Evolutionary conservation across 2,113 vertebrate genomes (phyloP).

Genomic region (Coturnix japonica): DNA sequence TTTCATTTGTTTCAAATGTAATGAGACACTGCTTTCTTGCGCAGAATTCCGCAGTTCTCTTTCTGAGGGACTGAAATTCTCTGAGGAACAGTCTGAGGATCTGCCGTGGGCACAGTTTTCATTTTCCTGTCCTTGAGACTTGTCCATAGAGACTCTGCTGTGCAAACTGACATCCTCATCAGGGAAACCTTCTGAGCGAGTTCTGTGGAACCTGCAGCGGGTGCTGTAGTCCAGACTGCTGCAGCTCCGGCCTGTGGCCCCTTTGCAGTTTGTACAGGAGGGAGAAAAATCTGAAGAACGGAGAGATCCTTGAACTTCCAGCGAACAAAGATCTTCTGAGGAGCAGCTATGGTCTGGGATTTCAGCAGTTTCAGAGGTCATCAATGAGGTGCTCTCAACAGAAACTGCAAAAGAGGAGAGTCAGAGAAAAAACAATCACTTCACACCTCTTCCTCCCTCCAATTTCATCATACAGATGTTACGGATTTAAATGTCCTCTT

Average conservation of each 20-base stretch:
- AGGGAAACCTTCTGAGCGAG: constrained; percentile 66
- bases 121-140: constrained; percentile 71
- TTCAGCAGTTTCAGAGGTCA: constrained; percentile 84
- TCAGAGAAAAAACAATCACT: not conserved
- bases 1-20: constrained; percentile 75
- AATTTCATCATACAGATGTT: not conserved
- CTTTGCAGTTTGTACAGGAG: constrained; percentile 73
- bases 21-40: constrained; percentile 35
- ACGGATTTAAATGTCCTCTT: not conserved
- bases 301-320: constrained; percentile 85
- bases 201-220: constrained; percentile 60
- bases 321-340: constrained; percentile 87
- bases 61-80: constrained; percentile 78
- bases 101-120: constrained; percentile 45
- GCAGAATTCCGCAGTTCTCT: constrained; percentile 70
- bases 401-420: constrained; percentile 76
- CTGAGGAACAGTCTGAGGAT: constrained; percentile 80
- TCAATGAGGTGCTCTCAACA: constrained; percentile 84
- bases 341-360: constrained; percentile 82
- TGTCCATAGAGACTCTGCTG: constrained; percentile 73
- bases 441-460: fast-evolving
- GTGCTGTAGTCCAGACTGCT: constrained; percentile 76
- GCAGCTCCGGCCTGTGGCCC: constrained; percentile 75
- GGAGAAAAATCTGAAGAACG: constrained; percentile 80
- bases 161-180: constrained; percentile 39